These are phyloP conservation scores for Macrosoma leucophasiata DNA, from an alignment of 2,888 invertebrate genomes.

Conservation along the genomic window DNA sequence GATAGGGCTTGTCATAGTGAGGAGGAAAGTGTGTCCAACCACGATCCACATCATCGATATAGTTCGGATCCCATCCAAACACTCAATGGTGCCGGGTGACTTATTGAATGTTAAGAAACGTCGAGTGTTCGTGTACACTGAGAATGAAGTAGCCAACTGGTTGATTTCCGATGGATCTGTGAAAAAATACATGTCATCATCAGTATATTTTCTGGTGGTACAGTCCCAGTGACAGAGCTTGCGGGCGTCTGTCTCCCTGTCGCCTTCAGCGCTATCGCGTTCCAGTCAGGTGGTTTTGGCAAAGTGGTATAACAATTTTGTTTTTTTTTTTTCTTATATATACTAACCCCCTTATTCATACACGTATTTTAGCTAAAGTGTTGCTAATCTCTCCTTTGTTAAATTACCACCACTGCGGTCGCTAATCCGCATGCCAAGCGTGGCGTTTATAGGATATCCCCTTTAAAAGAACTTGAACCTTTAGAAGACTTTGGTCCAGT, in stretches of 20 bases:
- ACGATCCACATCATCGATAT: conserved; percentile 67
- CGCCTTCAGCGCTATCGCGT: background rate
- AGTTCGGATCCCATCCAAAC: conserved; percentile 57
- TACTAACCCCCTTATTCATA: no score
- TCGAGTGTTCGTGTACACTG: conserved; percentile 53
- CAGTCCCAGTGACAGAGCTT: background rate
- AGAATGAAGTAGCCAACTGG: conserved; percentile 40
- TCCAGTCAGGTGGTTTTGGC: no score
- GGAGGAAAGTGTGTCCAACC: conserved; percentile 49
- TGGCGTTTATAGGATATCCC: no score
- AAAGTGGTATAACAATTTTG: background rate
- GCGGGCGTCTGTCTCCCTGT: background rate
- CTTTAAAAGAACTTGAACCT: no score
- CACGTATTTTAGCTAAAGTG: no score
- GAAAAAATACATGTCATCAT: no score
- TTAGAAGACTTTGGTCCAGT: no score
- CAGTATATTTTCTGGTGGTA: background rate
- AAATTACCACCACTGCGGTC: no score
- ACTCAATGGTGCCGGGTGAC: conserved; percentile 43
- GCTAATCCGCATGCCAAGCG: no score
- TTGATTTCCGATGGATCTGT: conserved; percentile 30
- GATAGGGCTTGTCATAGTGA: conserved; percentile 34
- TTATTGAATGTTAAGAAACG: conserved; percentile 46
- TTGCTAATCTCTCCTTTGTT: no score
- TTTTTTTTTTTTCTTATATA: background rate